These are phyloP conservation scores for Prionace glauca DNA, from an alignment of 2,797 vertebrate genomes.

Conservation along the genomic window DNA sequence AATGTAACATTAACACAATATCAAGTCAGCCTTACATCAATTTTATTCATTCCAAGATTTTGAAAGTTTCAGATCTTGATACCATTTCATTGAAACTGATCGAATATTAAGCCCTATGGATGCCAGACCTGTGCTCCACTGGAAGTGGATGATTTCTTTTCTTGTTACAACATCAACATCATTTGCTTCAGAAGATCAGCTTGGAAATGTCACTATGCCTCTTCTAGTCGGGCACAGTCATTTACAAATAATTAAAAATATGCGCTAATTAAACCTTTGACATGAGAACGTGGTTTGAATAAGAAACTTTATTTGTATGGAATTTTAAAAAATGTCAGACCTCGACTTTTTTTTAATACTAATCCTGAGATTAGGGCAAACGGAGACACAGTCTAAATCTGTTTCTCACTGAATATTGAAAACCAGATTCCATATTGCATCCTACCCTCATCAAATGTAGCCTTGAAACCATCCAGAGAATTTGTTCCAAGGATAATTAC, in stretches of 20 bases:
- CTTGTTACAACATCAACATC: neutral
- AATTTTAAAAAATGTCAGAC: neutral
- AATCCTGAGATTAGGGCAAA: slow-evolving; percentile 34
- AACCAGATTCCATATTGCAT: neutral
- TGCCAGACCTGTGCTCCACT: neutral
- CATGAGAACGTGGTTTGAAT: neutral
- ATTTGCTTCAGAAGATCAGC: neutral
- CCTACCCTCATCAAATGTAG: slow-evolving; percentile 40
- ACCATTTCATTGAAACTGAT: neutral
- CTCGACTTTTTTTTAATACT: neutral
- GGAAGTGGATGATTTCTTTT: neutral
- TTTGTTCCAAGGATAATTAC: slow-evolving; percentile 44
- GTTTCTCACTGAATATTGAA: slow-evolving; percentile 25
- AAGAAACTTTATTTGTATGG: slow-evolving; percentile 6
- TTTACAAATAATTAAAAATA: slow-evolving; percentile 6
- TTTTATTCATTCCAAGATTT: neutral
- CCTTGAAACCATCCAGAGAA: slow-evolving; percentile 50
- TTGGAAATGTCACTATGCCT: slow-evolving; percentile 9
- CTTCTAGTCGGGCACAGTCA: neutral
- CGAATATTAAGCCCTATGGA: neutral
- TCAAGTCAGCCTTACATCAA: neutral
- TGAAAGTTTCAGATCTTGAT: neutral
- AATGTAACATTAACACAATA: neutral
- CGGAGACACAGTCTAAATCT: neutral
- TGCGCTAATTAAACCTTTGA: neutral